These are phyloP conservation scores for Catharus fuscescens DNA, from an alignment of 2,113 vertebrate species.

Conservation along the genomic window DNA sequence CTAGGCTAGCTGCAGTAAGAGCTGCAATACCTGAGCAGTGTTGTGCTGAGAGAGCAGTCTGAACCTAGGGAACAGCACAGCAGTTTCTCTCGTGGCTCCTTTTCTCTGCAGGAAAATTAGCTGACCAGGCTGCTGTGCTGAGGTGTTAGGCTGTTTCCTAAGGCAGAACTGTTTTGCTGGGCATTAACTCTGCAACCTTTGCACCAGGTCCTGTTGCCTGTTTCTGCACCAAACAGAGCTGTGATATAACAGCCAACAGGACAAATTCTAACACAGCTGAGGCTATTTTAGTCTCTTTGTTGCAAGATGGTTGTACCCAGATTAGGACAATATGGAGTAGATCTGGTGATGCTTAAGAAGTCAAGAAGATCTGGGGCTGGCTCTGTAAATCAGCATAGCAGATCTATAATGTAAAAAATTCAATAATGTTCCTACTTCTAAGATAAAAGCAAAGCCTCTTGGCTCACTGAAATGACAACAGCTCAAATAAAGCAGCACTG, in stretches of 20 bases:
- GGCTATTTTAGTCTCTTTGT: neutral
- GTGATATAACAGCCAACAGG: neutral
- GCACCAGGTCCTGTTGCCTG: neutral
- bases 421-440: neutral
- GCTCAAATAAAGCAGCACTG: neutral
- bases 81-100: neutral
- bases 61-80: neutral
- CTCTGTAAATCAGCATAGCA: neutral
- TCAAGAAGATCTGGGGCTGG: neutral
- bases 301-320: neutral
- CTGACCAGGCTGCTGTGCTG: neutral
- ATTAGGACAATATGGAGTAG: neutral
- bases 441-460: constrained; percentile 1
- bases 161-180: neutral
- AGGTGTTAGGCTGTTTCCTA: neutral
- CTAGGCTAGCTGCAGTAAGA: neutral
- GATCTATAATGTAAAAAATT: neutral
- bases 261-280: neutral
- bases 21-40: neutral
- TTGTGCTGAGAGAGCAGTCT: neutral
- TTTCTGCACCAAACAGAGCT: neutral
- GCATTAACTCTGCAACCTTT: neutral
- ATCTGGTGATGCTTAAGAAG: neutral
- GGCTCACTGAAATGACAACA: neutral
- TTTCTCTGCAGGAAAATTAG: neutral